Conservation (phyloP, 2,797 vertebrate species). For the Trachurus trachurus region DNA sequence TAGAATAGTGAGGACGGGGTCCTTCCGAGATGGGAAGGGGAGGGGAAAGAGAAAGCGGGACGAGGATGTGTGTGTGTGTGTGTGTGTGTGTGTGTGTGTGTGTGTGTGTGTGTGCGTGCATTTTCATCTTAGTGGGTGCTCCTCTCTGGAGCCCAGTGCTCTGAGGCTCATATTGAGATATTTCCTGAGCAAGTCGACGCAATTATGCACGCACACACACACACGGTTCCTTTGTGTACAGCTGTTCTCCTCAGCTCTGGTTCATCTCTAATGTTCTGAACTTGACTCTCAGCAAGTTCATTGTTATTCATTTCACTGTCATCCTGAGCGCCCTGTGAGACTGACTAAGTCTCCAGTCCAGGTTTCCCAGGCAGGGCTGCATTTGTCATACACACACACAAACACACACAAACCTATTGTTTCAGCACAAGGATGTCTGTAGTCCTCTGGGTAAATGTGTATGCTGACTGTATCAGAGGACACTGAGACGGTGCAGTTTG, state of each 20-base stretch:
- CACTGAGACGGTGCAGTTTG: slow-evolving; percentile 68
- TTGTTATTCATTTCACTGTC: slow-evolving; percentile 82
- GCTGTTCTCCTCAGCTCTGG: slow-evolving; percentile 46
- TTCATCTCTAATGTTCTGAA: slow-evolving; percentile 70
- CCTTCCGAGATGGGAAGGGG: slow-evolving; percentile 71
- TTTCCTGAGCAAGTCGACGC: slow-evolving; percentile 55
- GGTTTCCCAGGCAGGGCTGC: slow-evolving; percentile 55
- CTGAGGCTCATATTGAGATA: slow-evolving; percentile 75
- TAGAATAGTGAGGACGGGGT: slow-evolving; percentile 74
- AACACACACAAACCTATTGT: slow-evolving; percentile 67
- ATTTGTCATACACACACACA: slow-evolving; percentile 54
- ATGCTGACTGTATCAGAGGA: slow-evolving; percentile 71
- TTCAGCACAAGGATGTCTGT: slow-evolving; percentile 58
- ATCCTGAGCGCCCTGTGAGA: slow-evolving; percentile 64
- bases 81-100: slow-evolving; percentile 34
- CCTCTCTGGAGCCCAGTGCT: slow-evolving; percentile 52
- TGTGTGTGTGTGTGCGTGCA: slow-evolving; percentile 40
- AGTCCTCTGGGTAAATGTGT: slow-evolving; percentile 69
- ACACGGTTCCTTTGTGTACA: slow-evolving; percentile 34
- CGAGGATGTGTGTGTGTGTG: slow-evolving; percentile 13
- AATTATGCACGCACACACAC: slow-evolving; percentile 45
- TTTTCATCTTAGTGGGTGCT: slow-evolving; percentile 74
- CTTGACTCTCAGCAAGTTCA: slow-evolving; percentile 74
- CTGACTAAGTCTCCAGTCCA: slow-evolving; percentile 58
- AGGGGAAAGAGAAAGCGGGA: slow-evolving; percentile 54